Conservation (phyloP, 1,140 invertebrate genomes). For the Zaprionus ghesquierei region DNA sequence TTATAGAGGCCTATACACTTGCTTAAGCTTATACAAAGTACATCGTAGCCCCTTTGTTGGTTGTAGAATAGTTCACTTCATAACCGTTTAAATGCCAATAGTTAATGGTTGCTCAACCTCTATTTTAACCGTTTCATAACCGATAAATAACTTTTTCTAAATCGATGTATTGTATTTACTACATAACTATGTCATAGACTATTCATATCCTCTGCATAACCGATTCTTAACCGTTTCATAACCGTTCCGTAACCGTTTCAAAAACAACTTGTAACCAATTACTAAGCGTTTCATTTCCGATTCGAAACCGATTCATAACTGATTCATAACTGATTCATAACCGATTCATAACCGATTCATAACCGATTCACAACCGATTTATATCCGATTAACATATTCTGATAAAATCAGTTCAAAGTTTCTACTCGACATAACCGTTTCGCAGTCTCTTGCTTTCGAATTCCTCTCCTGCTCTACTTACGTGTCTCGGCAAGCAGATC, state of each 20-base stretch:
- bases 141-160: too few species aligned
- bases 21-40: too few species aligned
- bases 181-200: not conserved
- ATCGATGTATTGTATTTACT: too few species aligned
- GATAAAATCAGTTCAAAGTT: too few species aligned
- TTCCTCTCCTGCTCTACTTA: conserved; percentile 79
- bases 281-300: not conserved
- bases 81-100: too few species aligned
- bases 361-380: not conserved
- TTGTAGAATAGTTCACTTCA: too few species aligned
- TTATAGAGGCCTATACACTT: too few species aligned
- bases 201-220: not conserved
- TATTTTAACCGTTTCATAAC: not conserved
- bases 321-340: not conserved
- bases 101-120: too few species aligned
- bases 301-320: not conserved
- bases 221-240: not conserved
- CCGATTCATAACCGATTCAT: too few species aligned
- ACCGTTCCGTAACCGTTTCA: not conserved
- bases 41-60: too few species aligned
- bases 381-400: too few species aligned
- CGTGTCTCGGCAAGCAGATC: conserved; percentile 88
- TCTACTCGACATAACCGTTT: too few species aligned
- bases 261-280: not conserved
- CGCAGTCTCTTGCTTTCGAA: not conserved